Evolutionary conservation across 2,113 vertebrate genomes (phyloP), one percentile per base, ranked within the genome.

Genomic region (Madoqua kirkii): DNA sequence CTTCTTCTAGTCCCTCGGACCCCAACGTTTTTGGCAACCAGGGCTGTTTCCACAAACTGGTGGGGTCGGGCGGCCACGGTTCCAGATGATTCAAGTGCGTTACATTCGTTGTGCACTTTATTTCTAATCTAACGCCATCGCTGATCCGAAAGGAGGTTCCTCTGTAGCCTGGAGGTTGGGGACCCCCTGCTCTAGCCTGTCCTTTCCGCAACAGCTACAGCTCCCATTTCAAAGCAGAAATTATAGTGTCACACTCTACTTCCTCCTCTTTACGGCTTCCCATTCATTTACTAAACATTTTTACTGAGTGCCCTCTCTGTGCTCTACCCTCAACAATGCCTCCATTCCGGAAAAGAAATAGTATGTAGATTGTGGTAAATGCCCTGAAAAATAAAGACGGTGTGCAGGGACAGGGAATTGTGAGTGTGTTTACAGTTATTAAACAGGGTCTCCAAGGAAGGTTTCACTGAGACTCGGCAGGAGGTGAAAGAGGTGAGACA

Each of bases 191-290:
- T 88, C 23, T 13, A 76, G 45, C 54, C 17, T 21, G 7, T 60
- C 86, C 29, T 89, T 93, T 82, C 29, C 19, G 76, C 2, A 78
- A 57, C 48, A 50, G 48, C 48, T 50, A 50, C 48, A 50, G 48
- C 6, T 91, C 7, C 7, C 13, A 82, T 86, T 86, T 87, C 71
- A 93, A 95, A 95, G 86, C 85, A 94, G 76, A 91, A 92, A 81
- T 64, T 25, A 23, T 40, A 78, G 54, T 78, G 21, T 86, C 29
- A 17, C 7, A 93, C 57, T 89, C 89, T 82, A 50, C 10, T n/a
- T 85, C 93, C 59, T 25, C 50, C 21, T 93, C 43, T 54, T 45
- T 29, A 95, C 62, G 36, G 89, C 11, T 82, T 89, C 48, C 25
- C 3, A 29, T 48, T 95, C 27, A 87, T 43, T 89, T 71, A 92